phyloP scores from a whole-genome alignment of 2,113 vertebrate genomes.

The Lota lota region DNA sequence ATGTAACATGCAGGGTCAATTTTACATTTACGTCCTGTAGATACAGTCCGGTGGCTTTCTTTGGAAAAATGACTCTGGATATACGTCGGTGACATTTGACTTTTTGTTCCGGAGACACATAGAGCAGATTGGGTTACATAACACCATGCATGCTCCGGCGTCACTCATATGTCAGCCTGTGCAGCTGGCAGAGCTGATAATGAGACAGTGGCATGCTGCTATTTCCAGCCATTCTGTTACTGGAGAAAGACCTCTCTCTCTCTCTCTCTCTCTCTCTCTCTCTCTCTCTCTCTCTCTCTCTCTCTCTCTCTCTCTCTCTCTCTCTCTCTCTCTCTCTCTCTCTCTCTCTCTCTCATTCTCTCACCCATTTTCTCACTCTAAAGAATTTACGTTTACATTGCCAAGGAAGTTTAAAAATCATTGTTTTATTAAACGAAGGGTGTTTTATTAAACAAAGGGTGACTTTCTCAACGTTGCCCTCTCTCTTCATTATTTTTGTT shows the following conservation, averaged over 20 bases:
- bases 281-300: neutral
- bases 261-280: neutral
- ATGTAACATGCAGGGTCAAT: neutral
- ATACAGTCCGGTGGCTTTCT: neutral
- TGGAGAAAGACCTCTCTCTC: conserved; percentile 7
- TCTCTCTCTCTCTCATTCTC: neutral
- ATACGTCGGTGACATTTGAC: conserved; percentile 35
- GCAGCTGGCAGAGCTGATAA: conserved; percentile 46
- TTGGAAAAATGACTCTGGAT: neutral
- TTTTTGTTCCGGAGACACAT: conserved; percentile 22
- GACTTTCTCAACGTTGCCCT: neutral
- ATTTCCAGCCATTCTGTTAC: conserved; percentile 54
- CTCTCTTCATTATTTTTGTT: neutral
- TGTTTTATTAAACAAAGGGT: no score
- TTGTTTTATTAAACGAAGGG: no score
- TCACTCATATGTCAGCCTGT: conserved; percentile 30
- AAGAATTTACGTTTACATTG: no score
- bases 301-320: neutral
- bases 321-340: neutral
- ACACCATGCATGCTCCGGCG: conserved; percentile 18
- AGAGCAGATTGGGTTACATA: conserved; percentile 40
- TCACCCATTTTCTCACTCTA: neutral
- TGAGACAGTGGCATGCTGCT: conserved; percentile 37
- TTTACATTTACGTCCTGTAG: no score
- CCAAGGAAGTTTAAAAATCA: no score